phyloP scores from a whole-genome alignment of 2,113 vertebrate genomes.

The Rhinichthys klamathensis region DNA sequence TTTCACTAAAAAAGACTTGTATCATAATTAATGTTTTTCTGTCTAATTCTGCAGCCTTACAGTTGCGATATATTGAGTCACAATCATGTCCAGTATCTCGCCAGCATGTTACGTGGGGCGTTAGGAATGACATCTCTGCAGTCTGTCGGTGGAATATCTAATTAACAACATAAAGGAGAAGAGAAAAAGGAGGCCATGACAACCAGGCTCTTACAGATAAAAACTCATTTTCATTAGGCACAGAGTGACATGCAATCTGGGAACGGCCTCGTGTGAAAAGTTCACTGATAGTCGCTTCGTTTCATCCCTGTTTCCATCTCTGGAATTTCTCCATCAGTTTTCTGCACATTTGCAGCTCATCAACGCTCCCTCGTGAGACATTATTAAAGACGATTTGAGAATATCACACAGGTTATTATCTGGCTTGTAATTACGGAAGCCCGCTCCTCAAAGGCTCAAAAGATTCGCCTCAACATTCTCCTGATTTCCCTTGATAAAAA shows the following conservation, averaged over 20 bases:
- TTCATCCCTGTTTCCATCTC: constrained; percentile 33
- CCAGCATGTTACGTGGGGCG: constrained; percentile 13
- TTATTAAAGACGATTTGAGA: constrained; percentile 40
- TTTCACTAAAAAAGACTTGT: constrained; percentile 17
- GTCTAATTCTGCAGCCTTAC: constrained; percentile 38
- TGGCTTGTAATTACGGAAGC: constrained; percentile 40
- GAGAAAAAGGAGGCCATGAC: constrained; percentile 12
- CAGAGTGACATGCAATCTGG: constrained; percentile 36
- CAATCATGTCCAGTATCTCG: constrained; percentile 34
- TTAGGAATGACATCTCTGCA: constrained; percentile 41
- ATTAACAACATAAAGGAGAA: constrained; percentile 46
- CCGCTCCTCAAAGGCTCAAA: constrained; percentile 28
- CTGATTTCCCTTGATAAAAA: constrained; percentile 33
- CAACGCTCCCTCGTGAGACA: constrained; percentile 14
- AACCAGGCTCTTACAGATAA: constrained; percentile 28
- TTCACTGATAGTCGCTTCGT: constrained; percentile 41
- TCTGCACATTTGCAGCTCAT: constrained; percentile 35
- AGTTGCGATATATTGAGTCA: constrained; percentile 41
- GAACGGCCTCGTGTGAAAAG: constrained; percentile 32
- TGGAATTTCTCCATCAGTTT: constrained; percentile 41
- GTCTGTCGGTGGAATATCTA: constrained; percentile 36
- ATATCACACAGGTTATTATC: constrained; percentile 39
- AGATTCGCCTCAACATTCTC: constrained; percentile 6
- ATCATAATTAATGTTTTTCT: constrained; percentile 40
- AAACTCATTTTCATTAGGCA: constrained; percentile 46